phyloP scores from a whole-genome alignment of 2,797 vertebrate species.

The Gadopsis bispinosus region DNA sequence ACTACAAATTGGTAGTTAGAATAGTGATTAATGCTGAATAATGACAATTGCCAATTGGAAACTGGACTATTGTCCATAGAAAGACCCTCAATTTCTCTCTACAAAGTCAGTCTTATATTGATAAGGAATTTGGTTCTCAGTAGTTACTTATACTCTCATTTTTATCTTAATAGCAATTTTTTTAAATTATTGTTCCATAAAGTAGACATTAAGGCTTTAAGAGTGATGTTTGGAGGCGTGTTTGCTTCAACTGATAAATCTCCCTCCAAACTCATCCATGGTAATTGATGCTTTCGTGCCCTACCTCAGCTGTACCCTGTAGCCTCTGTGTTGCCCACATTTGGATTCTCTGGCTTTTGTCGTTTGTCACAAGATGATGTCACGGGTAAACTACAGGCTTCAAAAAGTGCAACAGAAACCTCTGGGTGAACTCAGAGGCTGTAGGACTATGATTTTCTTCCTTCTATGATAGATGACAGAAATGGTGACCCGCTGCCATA shows the following conservation, averaged over 20 bases:
- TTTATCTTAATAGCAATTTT: constrained; percentile 2
- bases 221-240: constrained; percentile 18
- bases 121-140: neutral
- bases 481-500: neutral
- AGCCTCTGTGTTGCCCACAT: neutral
- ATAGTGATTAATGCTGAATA: neutral
- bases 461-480: neutral
- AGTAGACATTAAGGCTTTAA: constrained; percentile 9
- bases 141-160: neutral
- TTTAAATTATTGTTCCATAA: constrained; percentile 9
- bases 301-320: constrained; percentile 6
- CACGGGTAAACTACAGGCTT: constrained; percentile 14
- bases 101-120: neutral
- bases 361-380: neutral
- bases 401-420: neutral
- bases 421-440: neutral
- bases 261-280: neutral
- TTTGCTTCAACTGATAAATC: constrained; percentile 20
- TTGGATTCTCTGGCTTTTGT: neutral
- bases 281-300: neutral
- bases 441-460: neutral
- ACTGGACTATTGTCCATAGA: neutral
- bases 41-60: neutral
- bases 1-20: constrained; percentile 4
- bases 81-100: neutral